Conservation (phyloP, 2,888 invertebrate species). For the Cataglyphis albicans region DNA sequence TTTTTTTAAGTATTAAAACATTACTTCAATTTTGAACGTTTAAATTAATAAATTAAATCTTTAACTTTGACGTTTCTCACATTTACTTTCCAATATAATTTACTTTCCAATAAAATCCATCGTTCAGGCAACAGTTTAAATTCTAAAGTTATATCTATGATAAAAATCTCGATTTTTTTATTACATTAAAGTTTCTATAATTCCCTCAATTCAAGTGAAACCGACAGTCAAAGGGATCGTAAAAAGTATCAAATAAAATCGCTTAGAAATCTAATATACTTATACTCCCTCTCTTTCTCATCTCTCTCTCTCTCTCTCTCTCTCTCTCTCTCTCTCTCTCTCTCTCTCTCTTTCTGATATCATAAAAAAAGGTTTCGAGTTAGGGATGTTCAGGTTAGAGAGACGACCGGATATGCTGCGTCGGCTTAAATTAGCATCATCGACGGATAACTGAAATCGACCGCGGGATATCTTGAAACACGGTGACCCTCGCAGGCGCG, state of each 20-base stretch:
- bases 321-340: too few relatives aligned
- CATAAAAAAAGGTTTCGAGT: conserved; percentile 41
- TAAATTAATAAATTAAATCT: not conserved
- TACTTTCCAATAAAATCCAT: not conserved
- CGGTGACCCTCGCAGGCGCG: conserved; percentile 46
- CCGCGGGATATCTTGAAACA: conserved; percentile 63
- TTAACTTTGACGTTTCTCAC: not conserved
- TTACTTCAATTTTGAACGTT: not conserved
- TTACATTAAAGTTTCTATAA: not conserved
- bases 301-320: not conserved
- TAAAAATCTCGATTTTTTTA: conserved; percentile 32
- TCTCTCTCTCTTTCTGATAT: not conserved
- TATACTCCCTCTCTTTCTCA: not conserved
- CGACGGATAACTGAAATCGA: conserved; percentile 70
- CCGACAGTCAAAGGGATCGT: not conserved
- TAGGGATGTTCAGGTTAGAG: conserved; percentile 13
- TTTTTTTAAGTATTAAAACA: not conserved
- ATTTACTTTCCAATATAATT: not conserved
- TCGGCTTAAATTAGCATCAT: conserved; percentile 75
- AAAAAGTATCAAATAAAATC: conserved; percentile 6
- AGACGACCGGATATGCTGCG: conserved; percentile 58
- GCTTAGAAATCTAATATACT: conserved; percentile 34
- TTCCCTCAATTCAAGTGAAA: not conserved
- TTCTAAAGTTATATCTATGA: not conserved
- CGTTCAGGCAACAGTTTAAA: not conserved